A percentile compares a stretch with the other conserved stretches of the same genome.
Evolutionary conservation across 2,797 vertebrate genomes (phyloP).

Genomic region (Dipus sagitta): DNA sequence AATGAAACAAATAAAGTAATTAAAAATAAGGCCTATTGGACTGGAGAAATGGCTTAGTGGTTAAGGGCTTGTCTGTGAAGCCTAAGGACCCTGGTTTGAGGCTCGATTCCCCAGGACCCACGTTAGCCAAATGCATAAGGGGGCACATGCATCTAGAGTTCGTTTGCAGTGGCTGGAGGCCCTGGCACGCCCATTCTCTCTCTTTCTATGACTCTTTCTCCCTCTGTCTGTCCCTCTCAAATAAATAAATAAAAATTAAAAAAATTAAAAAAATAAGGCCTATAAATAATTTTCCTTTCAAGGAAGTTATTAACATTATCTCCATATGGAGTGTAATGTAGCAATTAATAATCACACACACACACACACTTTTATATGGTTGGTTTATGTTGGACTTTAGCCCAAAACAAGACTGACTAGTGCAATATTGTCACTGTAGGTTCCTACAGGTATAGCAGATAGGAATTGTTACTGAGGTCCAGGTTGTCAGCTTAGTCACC

Average conservation of each 20-base stretch:
- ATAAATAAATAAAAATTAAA: slow-evolving; percentile 58
- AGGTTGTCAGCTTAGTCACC: background rate
- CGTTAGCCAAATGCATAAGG: no score
- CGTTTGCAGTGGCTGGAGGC: no score
- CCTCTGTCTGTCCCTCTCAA: no score
- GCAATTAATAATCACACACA: slow-evolving; percentile 55
- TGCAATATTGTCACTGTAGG: background rate
- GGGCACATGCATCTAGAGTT: no score
- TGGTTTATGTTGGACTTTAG: slow-evolving; percentile 62
- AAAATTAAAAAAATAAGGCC: slow-evolving; percentile 24
- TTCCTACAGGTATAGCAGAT: background rate
- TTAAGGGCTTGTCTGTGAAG: no score
- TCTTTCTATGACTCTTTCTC: no score
- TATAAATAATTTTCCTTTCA: slow-evolving; percentile 6
- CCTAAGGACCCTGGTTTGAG: no score
- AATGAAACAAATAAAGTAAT: slow-evolving; percentile 49
- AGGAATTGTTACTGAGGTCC: slow-evolving; percentile 12
- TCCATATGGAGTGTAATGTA: slow-evolving; percentile 34
- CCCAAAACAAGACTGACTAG: background rate
- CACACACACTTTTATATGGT: slow-evolving; percentile 21
- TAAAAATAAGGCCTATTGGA: background rate
- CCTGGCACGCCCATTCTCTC: no score
- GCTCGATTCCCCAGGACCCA: no score
- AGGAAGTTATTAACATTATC: slow-evolving; percentile 38
- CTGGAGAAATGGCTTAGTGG: no score